Evolutionary conservation across 2,888 invertebrate genomes (phyloP).

Genomic region (Itoplectis maculator): DNA sequence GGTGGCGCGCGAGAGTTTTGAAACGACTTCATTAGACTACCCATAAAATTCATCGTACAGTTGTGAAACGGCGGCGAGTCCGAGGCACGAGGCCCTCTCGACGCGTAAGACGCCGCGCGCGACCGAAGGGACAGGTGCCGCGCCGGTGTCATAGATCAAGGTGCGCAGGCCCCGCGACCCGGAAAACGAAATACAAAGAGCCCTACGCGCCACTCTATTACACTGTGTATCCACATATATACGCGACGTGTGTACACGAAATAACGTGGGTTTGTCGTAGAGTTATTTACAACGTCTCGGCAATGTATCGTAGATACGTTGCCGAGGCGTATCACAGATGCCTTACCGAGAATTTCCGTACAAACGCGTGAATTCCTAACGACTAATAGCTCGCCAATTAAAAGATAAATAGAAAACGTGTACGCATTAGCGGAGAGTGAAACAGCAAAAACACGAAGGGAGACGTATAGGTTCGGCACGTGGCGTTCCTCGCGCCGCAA

Average conservation of each 20-base stretch:
- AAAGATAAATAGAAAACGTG: slow-evolving; percentile 14
- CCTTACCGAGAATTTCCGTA: slow-evolving; percentile 10
- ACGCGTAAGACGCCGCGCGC: slow-evolving; percentile 52
- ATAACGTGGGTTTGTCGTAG: slow-evolving; percentile 1
- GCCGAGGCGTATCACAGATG: not conserved
- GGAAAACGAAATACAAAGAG: slow-evolving; percentile 50
- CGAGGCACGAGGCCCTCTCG: slow-evolving; percentile 65
- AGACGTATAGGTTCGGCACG: not conserved
- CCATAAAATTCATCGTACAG: slow-evolving; percentile 80
- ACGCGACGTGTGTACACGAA: not conserved
- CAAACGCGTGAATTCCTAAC: slow-evolving; percentile 11
- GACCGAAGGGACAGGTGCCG: slow-evolving; percentile 78
- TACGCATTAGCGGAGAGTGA: not conserved
- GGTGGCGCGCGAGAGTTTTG: slow-evolving; percentile 68
- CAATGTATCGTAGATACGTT: not conserved
- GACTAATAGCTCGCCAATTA: slow-evolving; percentile 20
- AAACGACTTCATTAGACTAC: slow-evolving; percentile 82
- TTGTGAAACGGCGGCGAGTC: slow-evolving; percentile 74
- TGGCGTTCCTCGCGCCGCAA: no score
- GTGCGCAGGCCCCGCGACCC: slow-evolving; percentile 31
- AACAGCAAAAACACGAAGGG: not conserved
- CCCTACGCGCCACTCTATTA: slow-evolving; percentile 27
- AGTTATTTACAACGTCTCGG: slow-evolving; percentile 14
- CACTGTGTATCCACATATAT: slow-evolving; percentile 17
- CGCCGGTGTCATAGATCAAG: slow-evolving; percentile 59